These are phyloP conservation scores for Coptodon bakossiorum DNA, from an alignment of 2,113 vertebrate species.

Conservation along the genomic window DNA sequence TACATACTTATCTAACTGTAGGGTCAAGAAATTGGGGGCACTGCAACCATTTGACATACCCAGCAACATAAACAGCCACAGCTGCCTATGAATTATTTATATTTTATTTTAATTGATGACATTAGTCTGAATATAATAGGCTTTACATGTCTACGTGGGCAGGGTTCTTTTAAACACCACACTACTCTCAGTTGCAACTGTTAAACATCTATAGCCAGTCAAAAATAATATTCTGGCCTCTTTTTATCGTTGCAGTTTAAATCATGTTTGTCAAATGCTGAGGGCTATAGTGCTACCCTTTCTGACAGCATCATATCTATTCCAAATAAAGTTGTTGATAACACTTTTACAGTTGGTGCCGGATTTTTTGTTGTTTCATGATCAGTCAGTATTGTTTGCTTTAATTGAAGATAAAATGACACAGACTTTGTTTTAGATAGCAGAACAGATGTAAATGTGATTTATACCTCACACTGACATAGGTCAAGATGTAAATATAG, in stretches of 20 bases:
- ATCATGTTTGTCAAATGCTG: background rate
- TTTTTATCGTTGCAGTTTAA: background rate
- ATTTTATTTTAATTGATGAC: background rate
- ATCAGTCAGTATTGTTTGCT: background rate
- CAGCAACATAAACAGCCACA: background rate
- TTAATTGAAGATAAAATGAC: background rate
- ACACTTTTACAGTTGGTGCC: background rate
- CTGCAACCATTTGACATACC: background rate
- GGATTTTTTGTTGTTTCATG: conserved; percentile 8
- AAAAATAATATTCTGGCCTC: background rate
- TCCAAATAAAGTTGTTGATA: conserved; percentile 26
- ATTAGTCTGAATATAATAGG: background rate
- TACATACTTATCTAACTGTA: background rate
- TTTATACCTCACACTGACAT: background rate
- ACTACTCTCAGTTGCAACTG: background rate
- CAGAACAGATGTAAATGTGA: background rate
- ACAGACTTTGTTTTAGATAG: background rate
- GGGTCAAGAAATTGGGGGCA: background rate
- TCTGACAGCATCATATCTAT: background rate
- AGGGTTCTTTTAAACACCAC: background rate
- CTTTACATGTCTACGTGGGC: background rate
- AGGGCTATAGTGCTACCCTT: background rate
- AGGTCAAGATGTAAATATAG: conserved; percentile 12
- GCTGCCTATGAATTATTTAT: background rate
- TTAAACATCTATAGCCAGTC: background rate